Conservation (phyloP, 53 echinoderm and acorn worm genomes). For the Glandiceps talaboti region DNA sequence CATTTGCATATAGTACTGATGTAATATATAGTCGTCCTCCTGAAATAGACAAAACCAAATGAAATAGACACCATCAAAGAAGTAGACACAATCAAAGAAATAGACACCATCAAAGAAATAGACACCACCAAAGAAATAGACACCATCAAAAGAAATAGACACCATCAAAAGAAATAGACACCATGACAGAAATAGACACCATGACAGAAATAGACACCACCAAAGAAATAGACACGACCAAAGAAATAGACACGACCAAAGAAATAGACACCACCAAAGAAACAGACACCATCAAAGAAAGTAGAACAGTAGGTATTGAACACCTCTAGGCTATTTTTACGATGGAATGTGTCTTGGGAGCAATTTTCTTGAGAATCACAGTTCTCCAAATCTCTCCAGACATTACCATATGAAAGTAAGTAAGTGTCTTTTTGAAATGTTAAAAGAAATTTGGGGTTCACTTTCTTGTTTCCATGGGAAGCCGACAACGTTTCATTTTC, state of each 20-base stretch:
- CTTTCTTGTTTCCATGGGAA: no score
- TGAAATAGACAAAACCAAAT: slow-evolving; percentile 7
- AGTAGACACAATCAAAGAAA: background rate
- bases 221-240: background rate
- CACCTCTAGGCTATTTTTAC: no score
- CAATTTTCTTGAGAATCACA: no score
- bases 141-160: background rate
- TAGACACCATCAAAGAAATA: background rate
- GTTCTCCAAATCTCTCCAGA: no score
- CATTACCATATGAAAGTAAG: no score
- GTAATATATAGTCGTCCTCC: slow-evolving; percentile 89
- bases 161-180: background rate
- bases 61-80: slow-evolving; percentile 1
- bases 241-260: background rate
- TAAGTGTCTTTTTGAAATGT: no score
- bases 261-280: background rate
- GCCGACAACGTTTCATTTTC: no score
- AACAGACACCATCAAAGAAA: background rate
- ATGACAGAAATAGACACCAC: background rate
- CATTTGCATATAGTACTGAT: slow-evolving; percentile 48
- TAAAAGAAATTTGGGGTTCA: no score
- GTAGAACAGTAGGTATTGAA: background rate
- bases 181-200: background rate
- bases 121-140: background rate
- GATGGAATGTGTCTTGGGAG: no score